phyloP scores from a whole-genome alignment of 2,888 invertebrate species.

The Anticlea derivata region DNA sequence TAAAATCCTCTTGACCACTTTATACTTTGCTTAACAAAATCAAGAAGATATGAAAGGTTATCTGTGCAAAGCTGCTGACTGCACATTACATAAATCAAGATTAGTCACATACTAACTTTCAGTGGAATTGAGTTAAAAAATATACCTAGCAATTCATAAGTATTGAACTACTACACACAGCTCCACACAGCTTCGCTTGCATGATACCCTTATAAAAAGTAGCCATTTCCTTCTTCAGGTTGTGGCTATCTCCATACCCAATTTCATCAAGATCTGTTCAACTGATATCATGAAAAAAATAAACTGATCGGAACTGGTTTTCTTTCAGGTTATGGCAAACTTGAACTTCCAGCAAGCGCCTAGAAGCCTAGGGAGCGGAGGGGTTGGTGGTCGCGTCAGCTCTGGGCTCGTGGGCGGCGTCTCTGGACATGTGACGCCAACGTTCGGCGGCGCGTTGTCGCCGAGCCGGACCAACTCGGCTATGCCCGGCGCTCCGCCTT shows the following conservation, averaged over 20 bases:
- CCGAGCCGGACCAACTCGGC: slow-evolving; percentile 72
- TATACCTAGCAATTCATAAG: too few relatives aligned
- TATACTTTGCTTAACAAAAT: not conserved
- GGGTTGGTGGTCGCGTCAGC: slow-evolving; percentile 78
- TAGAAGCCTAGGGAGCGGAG: slow-evolving; percentile 92
- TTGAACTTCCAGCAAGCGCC: slow-evolving; percentile 95
- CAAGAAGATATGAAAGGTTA: slow-evolving; percentile 2
- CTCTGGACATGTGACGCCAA: slow-evolving; percentile 81
- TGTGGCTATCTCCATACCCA: too few relatives aligned
- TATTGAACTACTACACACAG: too few relatives aligned
- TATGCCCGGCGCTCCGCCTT: slow-evolving; percentile 80
- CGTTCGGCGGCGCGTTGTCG: slow-evolving; percentile 77
- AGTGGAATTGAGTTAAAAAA: too few relatives aligned
- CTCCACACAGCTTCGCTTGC: too few relatives aligned
- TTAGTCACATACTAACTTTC: slow-evolving; percentile 6
- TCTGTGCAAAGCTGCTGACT: not conserved
- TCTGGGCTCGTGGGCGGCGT: slow-evolving; percentile 91
- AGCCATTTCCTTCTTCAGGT: too few relatives aligned
- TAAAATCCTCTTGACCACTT: slow-evolving; percentile 4
- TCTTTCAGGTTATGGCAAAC: slow-evolving; percentile 93
- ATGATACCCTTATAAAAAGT: too few relatives aligned
- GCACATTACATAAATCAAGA: not conserved
- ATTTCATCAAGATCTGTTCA: too few relatives aligned
- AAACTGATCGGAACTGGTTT: not conserved
- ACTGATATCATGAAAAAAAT: too few relatives aligned